A percentile compares a stretch with the other conserved stretches of the same genome.
Evolutionary conservation across 1,140 invertebrate genomes (phyloP).

Genomic region (Metopolophium dirhodum): DNA sequence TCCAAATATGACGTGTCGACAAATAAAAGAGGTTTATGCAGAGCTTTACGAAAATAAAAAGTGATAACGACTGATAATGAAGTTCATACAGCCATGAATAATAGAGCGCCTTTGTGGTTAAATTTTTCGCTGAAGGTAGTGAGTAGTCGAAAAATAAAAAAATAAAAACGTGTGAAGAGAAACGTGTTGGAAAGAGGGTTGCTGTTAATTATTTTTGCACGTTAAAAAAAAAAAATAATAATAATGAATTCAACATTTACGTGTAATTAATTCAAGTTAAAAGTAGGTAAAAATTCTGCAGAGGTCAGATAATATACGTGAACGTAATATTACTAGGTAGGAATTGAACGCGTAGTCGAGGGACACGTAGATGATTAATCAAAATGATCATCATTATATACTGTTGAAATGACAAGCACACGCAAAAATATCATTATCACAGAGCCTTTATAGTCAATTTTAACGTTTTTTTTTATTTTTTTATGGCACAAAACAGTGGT

Average conservation of each 20-base stretch:
- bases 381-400: neutral
- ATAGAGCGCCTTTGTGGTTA: neutral
- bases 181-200: neutral
- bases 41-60: neutral
- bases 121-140: neutral
- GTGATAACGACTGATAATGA: neutral
- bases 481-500: neutral
- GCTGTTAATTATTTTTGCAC: neutral
- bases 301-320: neutral
- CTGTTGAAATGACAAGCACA: neutral
- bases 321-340: neutral
- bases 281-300: neutral
- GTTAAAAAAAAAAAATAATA: neutral
- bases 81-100: neutral
- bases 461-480: neutral
- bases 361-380: neutral
- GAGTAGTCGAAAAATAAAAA: neutral
- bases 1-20: neutral
- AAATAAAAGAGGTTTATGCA: neutral
- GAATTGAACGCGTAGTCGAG: neutral
- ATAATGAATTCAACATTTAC: neutral
- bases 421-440: constrained; percentile 23
- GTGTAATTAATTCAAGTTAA: neutral
- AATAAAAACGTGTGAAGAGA: neutral
- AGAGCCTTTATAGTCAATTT: neutral